These are phyloP conservation scores for Orthosia gothica DNA, from an alignment of 2,888 invertebrate species.

Conservation along the genomic window DNA sequence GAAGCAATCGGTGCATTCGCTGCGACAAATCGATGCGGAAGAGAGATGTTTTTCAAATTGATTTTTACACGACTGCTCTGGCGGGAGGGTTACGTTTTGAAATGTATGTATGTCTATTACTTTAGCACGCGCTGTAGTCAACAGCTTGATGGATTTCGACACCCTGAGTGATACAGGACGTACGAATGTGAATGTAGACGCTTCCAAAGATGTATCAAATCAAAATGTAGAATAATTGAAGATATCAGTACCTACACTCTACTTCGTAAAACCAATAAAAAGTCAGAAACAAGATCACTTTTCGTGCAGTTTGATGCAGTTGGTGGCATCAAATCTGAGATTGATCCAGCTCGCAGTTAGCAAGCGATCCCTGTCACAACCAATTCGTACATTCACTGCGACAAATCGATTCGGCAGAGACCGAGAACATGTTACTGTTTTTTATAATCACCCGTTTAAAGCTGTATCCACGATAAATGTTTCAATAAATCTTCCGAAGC, in stretches of 20 bases:
- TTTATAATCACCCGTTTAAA: slow-evolving; percentile 57
- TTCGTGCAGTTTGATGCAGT: neutral
- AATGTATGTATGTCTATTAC: neutral
- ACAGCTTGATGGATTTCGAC: neutral
- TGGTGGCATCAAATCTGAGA: neutral
- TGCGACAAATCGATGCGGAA: slow-evolving; percentile 52
- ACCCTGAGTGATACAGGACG: too few species aligned
- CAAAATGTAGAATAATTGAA: too few species aligned
- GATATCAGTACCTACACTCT: too few species aligned
- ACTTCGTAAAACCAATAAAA: too few species aligned
- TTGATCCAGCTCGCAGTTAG: too few species aligned
- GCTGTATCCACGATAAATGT: slow-evolving; percentile 56
- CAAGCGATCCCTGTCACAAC: slow-evolving; percentile 1
- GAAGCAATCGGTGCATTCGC: slow-evolving; percentile 47
- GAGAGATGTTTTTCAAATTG: slow-evolving; percentile 40
- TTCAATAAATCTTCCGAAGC: slow-evolving; percentile 61
- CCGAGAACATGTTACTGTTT: slow-evolving; percentile 45
- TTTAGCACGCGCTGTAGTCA: neutral
- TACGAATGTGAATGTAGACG: too few species aligned
- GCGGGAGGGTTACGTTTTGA: neutral
- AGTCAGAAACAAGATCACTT: too few species aligned
- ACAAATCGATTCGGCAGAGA: slow-evolving; percentile 54
- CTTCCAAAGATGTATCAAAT: too few species aligned
- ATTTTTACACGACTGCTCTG: slow-evolving; percentile 23
- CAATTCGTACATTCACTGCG: slow-evolving; percentile 28